phyloP scores from a whole-genome alignment of 2,113 vertebrate species.

The Apteryx mantelli region DNA sequence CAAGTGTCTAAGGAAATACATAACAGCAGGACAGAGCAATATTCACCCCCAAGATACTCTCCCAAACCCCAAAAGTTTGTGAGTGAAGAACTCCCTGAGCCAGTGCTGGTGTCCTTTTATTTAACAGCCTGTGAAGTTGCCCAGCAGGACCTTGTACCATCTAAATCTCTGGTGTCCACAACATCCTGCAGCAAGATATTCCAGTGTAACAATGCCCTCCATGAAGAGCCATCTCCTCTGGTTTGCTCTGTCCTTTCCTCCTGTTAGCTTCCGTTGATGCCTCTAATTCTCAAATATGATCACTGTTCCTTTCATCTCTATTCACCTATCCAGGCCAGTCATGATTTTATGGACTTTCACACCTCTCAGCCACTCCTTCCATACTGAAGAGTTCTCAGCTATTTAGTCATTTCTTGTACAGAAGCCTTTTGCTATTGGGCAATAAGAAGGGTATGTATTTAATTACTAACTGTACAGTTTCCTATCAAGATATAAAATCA shows the following conservation, averaged over 20 bases:
- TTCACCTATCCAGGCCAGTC: background rate
- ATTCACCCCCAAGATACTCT: background rate
- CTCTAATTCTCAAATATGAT: background rate
- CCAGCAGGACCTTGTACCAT: background rate
- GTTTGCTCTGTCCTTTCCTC: background rate
- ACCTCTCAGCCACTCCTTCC: background rate
- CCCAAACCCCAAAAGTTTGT: background rate
- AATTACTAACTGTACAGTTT: background rate
- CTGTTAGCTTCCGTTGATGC: background rate
- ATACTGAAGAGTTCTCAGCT: background rate
- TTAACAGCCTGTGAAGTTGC: background rate
- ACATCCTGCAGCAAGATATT: background rate
- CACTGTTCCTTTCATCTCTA: background rate
- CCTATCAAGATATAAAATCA: background rate
- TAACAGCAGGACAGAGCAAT: background rate
- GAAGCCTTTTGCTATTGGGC: background rate
- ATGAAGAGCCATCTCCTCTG: background rate
- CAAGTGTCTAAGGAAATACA: background rate
- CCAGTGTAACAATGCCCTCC: background rate
- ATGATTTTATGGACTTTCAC: background rate
- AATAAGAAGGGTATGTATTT: background rate
- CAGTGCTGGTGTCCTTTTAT: background rate
- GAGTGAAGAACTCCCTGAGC: background rate
- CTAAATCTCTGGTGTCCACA: background rate
- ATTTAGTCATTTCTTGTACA: background rate